These are phyloP conservation scores for Dioctria rufipes DNA, from an alignment of 2,888 invertebrate genomes.

Conservation along the genomic window DNA sequence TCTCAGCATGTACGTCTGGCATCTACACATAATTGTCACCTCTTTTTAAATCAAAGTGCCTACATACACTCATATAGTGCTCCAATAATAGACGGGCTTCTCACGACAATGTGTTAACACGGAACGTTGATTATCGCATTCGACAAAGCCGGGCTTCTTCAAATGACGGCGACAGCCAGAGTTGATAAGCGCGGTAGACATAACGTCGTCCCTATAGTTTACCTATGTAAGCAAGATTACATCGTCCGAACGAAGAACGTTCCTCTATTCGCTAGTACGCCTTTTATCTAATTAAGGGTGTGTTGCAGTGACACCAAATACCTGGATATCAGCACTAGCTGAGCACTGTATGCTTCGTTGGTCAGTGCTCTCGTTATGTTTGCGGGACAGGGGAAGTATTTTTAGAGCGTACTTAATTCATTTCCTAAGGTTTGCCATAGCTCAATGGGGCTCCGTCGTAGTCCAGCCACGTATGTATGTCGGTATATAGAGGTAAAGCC, in stretches of 20 bases:
- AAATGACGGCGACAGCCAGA: slow-evolving; percentile 13
- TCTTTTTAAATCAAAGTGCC: background rate
- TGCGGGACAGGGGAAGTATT: background rate
- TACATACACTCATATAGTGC: background rate
- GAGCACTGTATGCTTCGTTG: background rate
- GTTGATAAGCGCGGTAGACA: slow-evolving; percentile 40
- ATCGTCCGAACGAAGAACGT: background rate
- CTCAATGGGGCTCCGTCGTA: background rate
- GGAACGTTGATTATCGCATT: slow-evolving; percentile 32
- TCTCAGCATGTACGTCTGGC: no score
- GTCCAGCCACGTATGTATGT: background rate
- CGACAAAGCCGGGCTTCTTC: slow-evolving; percentile 37
- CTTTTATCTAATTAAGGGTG: slow-evolving; percentile 54
- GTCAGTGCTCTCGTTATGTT: background rate
- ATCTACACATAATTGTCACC: background rate
- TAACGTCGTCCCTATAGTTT: slow-evolving; percentile 24
- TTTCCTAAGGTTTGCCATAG: slow-evolving; percentile 21
- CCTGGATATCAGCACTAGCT: background rate
- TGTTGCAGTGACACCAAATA: slow-evolving; percentile 35
- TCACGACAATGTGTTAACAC: slow-evolving; percentile 41
- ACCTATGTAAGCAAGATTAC: background rate
- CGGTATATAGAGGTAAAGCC: no score
- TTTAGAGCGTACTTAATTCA: slow-evolving; percentile 4
- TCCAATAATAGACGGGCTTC: background rate
- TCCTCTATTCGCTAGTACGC: background rate